A percentile compares a stretch with the other conserved stretches of the same genome.
Evolutionary conservation across 2,113 vertebrate genomes (phyloP).

Genomic region (Psilopogon haemacephalus): DNA sequence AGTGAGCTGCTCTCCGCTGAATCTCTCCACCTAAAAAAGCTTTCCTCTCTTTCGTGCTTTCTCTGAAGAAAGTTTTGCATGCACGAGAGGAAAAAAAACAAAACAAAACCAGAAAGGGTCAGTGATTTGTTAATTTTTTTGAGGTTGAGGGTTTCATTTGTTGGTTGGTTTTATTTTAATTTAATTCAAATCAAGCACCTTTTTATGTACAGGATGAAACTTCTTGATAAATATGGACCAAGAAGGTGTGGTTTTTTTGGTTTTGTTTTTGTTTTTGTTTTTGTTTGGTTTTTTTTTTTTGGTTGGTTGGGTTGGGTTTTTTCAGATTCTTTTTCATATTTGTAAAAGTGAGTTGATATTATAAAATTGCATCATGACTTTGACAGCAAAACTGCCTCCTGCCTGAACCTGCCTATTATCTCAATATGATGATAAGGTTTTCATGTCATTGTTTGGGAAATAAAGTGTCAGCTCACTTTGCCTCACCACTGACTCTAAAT

Average conservation of each 20-base stretch:
- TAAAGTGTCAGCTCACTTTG: not conserved
- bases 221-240: not conserved
- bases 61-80: not conserved
- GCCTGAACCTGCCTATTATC: not conserved
- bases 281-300: no score
- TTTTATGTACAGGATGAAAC: not conserved
- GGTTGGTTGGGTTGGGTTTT: not conserved
- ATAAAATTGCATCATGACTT: not conserved
- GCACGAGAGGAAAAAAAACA: not conserved
- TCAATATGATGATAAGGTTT: not conserved
- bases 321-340: not conserved
- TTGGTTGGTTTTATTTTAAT: not conserved
- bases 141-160: no score
- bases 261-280: not conserved
- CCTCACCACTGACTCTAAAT: not conserved
- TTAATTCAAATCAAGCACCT: not conserved
- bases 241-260: rapidly evolving
- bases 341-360: not conserved
- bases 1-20: not conserved
- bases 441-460: not conserved
- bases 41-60: not conserved
- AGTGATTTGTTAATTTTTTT: not conserved
- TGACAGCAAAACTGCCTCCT: not conserved
- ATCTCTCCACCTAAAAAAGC: not conserved
- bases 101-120: not conserved